These are phyloP conservation scores for Lithobates pipiens DNA, from an alignment of 2,797 vertebrate species.

Conservation along the genomic window DNA sequence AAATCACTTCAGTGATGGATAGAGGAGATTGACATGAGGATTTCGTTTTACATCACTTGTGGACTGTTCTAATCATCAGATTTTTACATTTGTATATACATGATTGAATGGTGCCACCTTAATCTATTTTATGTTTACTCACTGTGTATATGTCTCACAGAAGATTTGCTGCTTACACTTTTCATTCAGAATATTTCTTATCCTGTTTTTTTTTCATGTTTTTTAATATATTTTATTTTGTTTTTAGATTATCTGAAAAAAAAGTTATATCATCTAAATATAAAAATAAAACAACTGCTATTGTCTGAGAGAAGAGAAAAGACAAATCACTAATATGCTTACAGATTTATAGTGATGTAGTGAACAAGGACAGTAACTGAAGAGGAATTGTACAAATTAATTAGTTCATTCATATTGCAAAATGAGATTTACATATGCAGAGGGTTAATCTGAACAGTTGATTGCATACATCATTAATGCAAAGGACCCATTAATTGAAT, in stretches of 20 bases:
- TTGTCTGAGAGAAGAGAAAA: slow-evolving; percentile 16
- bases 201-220: too few relatives aligned
- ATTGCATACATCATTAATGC: slow-evolving; percentile 51
- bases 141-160: too few relatives aligned
- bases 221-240: slow-evolving; percentile 18
- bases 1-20: too few relatives aligned
- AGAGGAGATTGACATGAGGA: too few relatives aligned
- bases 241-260: slow-evolving; percentile 73
- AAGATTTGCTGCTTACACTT: too few relatives aligned
- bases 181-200: too few relatives aligned
- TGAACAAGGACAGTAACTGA: slow-evolving; percentile 35
- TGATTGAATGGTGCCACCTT: too few relatives aligned
- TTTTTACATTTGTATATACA: too few relatives aligned
- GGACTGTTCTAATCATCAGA: too few relatives aligned
- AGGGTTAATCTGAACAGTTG: slow-evolving; percentile 41
- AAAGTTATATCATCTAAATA: slow-evolving; percentile 70
- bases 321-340: slow-evolving; percentile 32
- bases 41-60: too few relatives aligned
- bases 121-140: too few relatives aligned
- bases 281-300: slow-evolving; percentile 69
- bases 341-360: slow-evolving; percentile 14
- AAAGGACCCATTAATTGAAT: slow-evolving; percentile 36
- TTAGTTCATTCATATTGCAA: slow-evolving; percentile 38
- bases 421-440: slow-evolving; percentile 27
- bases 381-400: slow-evolving; percentile 27